Conservation (phyloP, 2,888 invertebrate genomes). For the Oxystoma pomonae region DNA sequence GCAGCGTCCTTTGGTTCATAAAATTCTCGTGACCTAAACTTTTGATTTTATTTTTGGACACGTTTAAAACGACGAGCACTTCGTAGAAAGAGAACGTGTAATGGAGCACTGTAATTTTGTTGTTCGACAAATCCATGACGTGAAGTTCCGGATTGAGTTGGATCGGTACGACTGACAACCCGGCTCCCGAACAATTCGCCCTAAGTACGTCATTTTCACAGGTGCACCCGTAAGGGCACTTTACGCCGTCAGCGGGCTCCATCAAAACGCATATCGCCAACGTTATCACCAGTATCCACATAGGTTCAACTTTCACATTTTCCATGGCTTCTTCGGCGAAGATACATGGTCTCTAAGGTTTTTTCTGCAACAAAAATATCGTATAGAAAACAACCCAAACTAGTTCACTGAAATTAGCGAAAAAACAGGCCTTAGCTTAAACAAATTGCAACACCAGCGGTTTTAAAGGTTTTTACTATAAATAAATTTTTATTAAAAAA, state of each 20-base stretch:
- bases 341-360: slow-evolving; percentile 43
- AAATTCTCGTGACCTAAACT: slow-evolving; percentile 80
- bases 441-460: no score
- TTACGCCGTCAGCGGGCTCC: slow-evolving; percentile 39
- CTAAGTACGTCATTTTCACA: slow-evolving; percentile 78
- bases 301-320: slow-evolving; percentile 44
- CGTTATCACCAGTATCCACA: slow-evolving; percentile 38
- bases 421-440: no score
- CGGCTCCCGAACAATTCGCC: slow-evolving; percentile 73
- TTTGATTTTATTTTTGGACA: slow-evolving; percentile 77
- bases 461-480: no score
- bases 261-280: slow-evolving; percentile 47
- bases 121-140: slow-evolving; percentile 78
- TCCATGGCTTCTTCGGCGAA: slow-evolving; percentile 41
- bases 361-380: slow-evolving; percentile 38
- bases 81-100: slow-evolving; percentile 78
- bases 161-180: slow-evolving; percentile 81
- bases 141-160: slow-evolving; percentile 84
- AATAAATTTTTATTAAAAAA: no score
- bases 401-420: no score
- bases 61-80: slow-evolving; percentile 73
- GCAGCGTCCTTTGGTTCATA: slow-evolving; percentile 69
- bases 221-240: slow-evolving; percentile 74
- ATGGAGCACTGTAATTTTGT: slow-evolving; percentile 73
- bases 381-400: no score